Base-by-base conservation (phyloP, 2,888 invertebrate genomes). In the Hofmannophila pseudospretella region DNA sequence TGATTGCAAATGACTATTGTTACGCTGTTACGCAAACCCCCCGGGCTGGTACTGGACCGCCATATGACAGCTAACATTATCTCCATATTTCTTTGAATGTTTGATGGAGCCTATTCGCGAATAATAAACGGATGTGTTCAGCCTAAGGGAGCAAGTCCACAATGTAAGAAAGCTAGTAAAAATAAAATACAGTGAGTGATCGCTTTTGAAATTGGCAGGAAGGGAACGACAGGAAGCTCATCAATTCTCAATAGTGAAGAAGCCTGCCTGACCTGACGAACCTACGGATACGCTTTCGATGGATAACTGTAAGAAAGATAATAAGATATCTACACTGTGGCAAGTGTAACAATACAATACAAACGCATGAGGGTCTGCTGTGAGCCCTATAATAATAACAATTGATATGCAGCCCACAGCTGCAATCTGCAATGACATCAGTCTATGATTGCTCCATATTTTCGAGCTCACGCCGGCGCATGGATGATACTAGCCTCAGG, bases 1-100 rank as follows among this genome's bases (percentile, higher is more conserved):
- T 81, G 84, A 82, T 81, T 79, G 79, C 75, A 73, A 80, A 81
- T 77, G 67, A 73, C 74, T 70, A 77, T 80, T 74, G 77, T 80
- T 81, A 75, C 58, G 64, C 63, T 65, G 66, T 72, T 75, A 72
- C 69, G 64, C 67, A 67, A 75, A 26, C 55, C 61, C 77, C 61
- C 44, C 54, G 45, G 72, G 73, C 70, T 38, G 48, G 4, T 8
- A 32, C 29, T 13, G 46, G 56, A 47, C 64, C 65, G 71, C 55
- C 57, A 67, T 69, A 73, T 73, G 72, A 74, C 66, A 55, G 57
- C 62, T 51, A 51, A 58, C 61, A 68, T 73, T 69, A 69, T 52
- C 59, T 61, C 62, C 53, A 69, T 69, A 69, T 67, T 67, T 67
- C 58, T 55, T 58, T 47, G 52, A 54, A 59, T 50, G 54, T 47